phyloP scores from a whole-genome alignment of 2,888 invertebrate species.

The Torymus aiolomorphi region DNA sequence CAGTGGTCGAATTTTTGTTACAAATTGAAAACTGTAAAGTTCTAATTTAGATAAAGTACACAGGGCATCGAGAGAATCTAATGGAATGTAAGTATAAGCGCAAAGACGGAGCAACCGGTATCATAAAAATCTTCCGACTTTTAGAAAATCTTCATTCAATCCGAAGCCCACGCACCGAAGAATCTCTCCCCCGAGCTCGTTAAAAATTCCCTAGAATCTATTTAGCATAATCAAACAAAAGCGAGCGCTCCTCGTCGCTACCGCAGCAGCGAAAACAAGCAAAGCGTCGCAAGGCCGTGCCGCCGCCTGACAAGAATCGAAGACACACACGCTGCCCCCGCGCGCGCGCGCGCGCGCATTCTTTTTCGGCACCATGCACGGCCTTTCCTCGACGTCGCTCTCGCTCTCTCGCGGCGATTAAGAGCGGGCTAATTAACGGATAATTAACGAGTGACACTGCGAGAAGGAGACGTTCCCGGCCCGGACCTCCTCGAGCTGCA shows the following conservation, averaged over 20 bases:
- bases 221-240: constrained; percentile 30
- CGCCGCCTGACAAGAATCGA: constrained; percentile 30
- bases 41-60: too few relatives aligned
- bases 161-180: too few relatives aligned
- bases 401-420: constrained; percentile 66
- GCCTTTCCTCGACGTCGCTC: constrained; percentile 31
- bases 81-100: too few relatives aligned
- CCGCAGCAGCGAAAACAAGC: too few relatives aligned
- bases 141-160: too few relatives aligned
- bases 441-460: constrained; percentile 74
- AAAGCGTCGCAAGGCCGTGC: too few relatives aligned
- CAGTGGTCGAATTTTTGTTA: too few relatives aligned
- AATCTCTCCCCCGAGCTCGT: neutral
- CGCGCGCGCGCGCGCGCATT: constrained; percentile 52
- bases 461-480: constrained; percentile 69
- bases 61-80: too few relatives aligned
- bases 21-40: too few relatives aligned
- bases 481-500: constrained; percentile 52
- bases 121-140: too few relatives aligned
- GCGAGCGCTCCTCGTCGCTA: neutral
- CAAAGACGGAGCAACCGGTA: too few relatives aligned
- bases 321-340: neutral
- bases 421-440: constrained; percentile 73
- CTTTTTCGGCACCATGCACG: constrained; percentile 37
- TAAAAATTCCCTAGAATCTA: constrained; percentile 27